phyloP scores from a whole-genome alignment of 1,140 invertebrate genomes.

The Steinernema khuongi region DNA sequence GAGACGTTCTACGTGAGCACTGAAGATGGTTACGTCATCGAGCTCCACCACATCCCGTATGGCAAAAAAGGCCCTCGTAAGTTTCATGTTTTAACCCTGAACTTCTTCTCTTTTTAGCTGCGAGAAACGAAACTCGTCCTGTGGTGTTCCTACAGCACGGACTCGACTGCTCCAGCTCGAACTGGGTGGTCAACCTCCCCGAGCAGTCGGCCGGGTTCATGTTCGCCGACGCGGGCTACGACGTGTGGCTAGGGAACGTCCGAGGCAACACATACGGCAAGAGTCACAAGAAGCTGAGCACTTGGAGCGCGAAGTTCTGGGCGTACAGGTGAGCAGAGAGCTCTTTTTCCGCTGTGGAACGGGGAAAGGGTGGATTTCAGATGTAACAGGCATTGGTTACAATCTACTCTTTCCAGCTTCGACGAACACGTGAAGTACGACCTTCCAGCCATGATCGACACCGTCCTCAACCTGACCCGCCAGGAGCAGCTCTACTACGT shows the following conservation, averaged over 20 bases:
- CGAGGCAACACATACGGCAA: slow-evolving; percentile 67
- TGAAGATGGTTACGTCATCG: slow-evolving; percentile 70
- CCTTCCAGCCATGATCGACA: slow-evolving; percentile 68
- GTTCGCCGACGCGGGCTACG: slow-evolving; percentile 67
- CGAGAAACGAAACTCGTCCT: slow-evolving; percentile 12
- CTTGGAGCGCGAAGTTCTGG: slow-evolving; percentile 54
- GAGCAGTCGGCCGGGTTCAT: slow-evolving; percentile 66
- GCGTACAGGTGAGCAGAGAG: slow-evolving; percentile 41
- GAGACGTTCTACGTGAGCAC: slow-evolving; percentile 67
- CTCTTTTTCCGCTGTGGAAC: neutral
- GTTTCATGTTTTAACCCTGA: neutral
- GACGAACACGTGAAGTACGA: slow-evolving; percentile 72
- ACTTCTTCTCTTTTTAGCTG: neutral
- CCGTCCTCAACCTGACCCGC: slow-evolving; percentile 62
- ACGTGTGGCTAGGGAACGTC: slow-evolving; percentile 70
- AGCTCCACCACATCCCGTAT: slow-evolving; percentile 68
- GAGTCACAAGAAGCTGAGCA: slow-evolving; percentile 59
- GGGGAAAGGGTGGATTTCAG: neutral
- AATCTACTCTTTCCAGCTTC: slow-evolving; percentile 63
- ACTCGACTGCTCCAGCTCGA: slow-evolving; percentile 70
- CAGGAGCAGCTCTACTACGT: slow-evolving; percentile 56
- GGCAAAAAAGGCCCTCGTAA: slow-evolving; percentile 33
- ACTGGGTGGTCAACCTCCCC: slow-evolving; percentile 69
- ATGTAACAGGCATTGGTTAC: neutral
- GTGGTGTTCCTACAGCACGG: slow-evolving; percentile 68